These are phyloP conservation scores for Dipodomys ordii DNA, from an alignment of 2,113 vertebrate genomes.

Conservation along the genomic window DNA sequence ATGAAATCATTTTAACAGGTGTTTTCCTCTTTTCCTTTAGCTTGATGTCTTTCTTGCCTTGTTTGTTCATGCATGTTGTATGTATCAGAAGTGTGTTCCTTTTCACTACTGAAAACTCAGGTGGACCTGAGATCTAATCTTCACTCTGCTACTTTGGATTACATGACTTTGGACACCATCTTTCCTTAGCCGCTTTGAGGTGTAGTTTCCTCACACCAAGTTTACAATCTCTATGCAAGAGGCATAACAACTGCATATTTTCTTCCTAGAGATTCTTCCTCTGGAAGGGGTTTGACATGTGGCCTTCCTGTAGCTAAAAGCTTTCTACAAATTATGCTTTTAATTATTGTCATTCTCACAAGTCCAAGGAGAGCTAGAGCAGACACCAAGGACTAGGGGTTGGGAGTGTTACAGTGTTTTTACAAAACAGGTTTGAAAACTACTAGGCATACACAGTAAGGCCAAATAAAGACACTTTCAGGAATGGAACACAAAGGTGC, in stretches of 20 bases:
- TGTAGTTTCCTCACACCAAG: neutral
- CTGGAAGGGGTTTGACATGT: neutral
- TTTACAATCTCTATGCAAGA: neutral
- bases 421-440: neutral
- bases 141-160: neutral
- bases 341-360: neutral
- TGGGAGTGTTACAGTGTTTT: neutral
- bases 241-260: neutral
- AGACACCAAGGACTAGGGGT: neutral
- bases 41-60: neutral
- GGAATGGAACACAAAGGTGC: no score
- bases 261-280: neutral
- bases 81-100: neutral
- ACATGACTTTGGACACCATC: neutral
- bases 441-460: neutral
- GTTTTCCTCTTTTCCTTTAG: constrained; percentile 7
- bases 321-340: neutral
- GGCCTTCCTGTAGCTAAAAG: neutral
- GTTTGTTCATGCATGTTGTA: neutral
- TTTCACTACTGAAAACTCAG: neutral
- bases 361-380: neutral
- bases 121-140: neutral
- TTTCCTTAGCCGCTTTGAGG: constrained; percentile 1
- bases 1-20: neutral
- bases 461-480: no score